phyloP scores from a whole-genome alignment of 2,888 invertebrate species.

The Rotaria macrura region DNA sequence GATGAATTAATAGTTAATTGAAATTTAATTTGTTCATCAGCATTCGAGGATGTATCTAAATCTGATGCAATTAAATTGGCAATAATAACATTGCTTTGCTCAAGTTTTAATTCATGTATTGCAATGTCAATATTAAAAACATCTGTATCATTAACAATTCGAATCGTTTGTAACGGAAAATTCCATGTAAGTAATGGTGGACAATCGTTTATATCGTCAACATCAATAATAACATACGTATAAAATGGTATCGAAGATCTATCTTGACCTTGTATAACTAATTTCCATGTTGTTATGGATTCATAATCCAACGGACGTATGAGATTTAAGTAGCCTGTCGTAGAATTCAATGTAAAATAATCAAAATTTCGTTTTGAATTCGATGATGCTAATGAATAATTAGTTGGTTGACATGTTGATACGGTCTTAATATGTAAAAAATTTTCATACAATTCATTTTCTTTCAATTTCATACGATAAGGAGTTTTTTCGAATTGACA shows the following conservation, averaged over 20 bases:
- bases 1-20: not conserved
- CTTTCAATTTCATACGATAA: not conserved
- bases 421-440: not conserved
- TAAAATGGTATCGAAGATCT: not conserved
- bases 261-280: slow-evolving; percentile 2
- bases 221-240: slow-evolving; percentile 11
- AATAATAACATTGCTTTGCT: not conserved
- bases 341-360: not conserved
- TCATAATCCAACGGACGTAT: slow-evolving; percentile 4
- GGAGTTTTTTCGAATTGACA: slow-evolving; percentile 5
- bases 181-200: not conserved
- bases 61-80: not conserved
- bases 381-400: not conserved
- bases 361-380: slow-evolving; percentile 14
- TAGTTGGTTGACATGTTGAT: not conserved
- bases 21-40: not conserved
- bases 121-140: not conserved
- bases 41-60: not conserved
- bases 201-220: slow-evolving; percentile 2
- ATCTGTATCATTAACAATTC: not conserved
- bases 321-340: not conserved
- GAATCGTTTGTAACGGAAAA: not conserved
- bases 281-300: not conserved
- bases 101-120: not conserved
- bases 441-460: slow-evolving; percentile 1